These are phyloP conservation scores for Allacma fusca DNA, from an alignment of 2,888 invertebrate species.

Conservation along the genomic window DNA sequence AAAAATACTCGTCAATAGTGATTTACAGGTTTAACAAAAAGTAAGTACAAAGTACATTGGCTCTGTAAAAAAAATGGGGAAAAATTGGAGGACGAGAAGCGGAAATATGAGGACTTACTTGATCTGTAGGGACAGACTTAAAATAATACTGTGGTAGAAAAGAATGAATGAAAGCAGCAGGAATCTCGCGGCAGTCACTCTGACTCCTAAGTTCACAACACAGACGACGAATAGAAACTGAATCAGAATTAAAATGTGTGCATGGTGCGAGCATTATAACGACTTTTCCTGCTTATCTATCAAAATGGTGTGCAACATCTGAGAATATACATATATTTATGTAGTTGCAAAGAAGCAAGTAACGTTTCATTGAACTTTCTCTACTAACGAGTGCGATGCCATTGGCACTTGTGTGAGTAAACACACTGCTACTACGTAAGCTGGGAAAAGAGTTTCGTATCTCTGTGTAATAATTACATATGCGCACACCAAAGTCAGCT, in stretches of 20 bases:
- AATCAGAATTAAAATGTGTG: slow-evolving; percentile 12
- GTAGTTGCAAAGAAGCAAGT: not conserved
- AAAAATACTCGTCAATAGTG: too few relatives aligned
- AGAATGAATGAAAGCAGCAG: too few relatives aligned
- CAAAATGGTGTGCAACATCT: not conserved
- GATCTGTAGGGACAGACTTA: too few relatives aligned
- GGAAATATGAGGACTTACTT: too few relatives aligned
- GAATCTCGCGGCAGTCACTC: not conserved
- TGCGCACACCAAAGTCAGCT: not conserved
- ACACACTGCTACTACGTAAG: slow-evolving; percentile 18
- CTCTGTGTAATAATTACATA: not conserved
- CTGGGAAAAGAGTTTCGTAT: not conserved
- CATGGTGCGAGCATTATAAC: slow-evolving; percentile 3
- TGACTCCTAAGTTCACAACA: not conserved
- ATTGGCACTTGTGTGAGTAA: slow-evolving; percentile 39
- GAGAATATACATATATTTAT: not conserved
- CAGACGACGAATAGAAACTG: slow-evolving; percentile 2
- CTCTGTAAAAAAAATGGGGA: too few relatives aligned
- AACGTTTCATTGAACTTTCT: slow-evolving; percentile 45
- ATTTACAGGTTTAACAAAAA: too few relatives aligned
- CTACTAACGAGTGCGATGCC: slow-evolving; percentile 27
- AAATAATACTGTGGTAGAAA: too few relatives aligned
- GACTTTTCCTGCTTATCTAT: not conserved
- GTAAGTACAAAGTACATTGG: too few relatives aligned
- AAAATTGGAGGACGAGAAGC: too few relatives aligned